Evolutionary conservation across 2,113 vertebrate genomes (phyloP), one percentile per base, ranked within the genome.

Genomic region (Engystomops pustulosus): DNA sequence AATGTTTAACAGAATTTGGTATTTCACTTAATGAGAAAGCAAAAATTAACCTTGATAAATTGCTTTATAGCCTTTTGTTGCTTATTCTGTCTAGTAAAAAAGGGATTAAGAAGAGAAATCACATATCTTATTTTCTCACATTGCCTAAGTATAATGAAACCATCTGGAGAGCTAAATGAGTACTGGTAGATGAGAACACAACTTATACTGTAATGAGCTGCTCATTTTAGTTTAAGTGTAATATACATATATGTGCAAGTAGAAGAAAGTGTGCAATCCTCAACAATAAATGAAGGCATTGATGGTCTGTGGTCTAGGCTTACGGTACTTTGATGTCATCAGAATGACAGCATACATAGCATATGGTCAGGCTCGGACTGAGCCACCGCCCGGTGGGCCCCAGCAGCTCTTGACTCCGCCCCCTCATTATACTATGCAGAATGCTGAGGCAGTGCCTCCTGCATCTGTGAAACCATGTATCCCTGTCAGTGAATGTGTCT

Each of bases 61-160:
- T 72, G 12, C 38, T 45, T 27, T 27, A 27, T 25, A 25, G 15
- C 47, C 12, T 41, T 18, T 72, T 27, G 38, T 47, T 72, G 41
- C 69, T 27, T 44, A 27, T 72, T 72, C 69, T 27, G 69, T 47
- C 5, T 72, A 23, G 69, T 41, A 72, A 72, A 45, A 41, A 72
- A 17, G 69, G 69, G 69, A 72, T 72, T 72, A 72, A 47, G 41
- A 72, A 58, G 23, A 71, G 14, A 44, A 72, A 45, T 72, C 41
- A 47, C 41, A 72, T 44, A 71, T 72, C 69, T 71, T 41, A 72
- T 72, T 72, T 71, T 72, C 69, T 72, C 41, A 72, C 69, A 72
- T 72, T 72, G 69, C 69, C 23, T 25, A 47, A 72, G 69, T 25
- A 72, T 72, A 72, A 72, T 72, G 69, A 72, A 72, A 45, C 69